Evolutionary conservation across 2,113 vertebrate species (phyloP).

Genomic region (Lepus europaeus): DNA sequence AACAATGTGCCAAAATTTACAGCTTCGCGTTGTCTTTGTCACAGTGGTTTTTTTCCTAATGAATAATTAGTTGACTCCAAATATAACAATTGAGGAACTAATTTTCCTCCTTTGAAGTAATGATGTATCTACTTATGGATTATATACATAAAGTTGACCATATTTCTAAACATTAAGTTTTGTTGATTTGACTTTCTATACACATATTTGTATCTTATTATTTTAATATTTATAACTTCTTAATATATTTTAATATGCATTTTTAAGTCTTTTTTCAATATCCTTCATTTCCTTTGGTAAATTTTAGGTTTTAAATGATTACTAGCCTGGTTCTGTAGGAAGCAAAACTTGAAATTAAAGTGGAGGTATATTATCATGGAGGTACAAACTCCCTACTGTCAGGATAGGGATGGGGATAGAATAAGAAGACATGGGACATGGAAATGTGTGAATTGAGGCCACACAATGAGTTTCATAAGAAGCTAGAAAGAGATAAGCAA

Average conservation of each 20-base stretch:
- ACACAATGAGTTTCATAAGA: neutral
- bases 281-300: neutral
- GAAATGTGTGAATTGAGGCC: neutral
- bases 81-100: neutral
- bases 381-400: rapidly evolving
- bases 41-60: neutral
- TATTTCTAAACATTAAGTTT: neutral
- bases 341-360: neutral
- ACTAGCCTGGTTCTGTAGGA: neutral
- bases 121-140: neutral
- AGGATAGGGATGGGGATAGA: no score
- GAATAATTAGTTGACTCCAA: neutral
- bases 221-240: neutral
- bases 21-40: neutral
- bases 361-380: neutral
- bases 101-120: neutral
- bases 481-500: neutral
- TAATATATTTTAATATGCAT: neutral
- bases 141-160: neutral
- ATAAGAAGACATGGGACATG: no score
- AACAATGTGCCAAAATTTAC: neutral
- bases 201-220: neutral
- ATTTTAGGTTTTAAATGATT: neutral
- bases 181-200: neutral
- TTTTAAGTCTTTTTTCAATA: neutral